Evolutionary conservation across 2,888 invertebrate species (phyloP), one percentile per base, ranked within the genome.

Genomic region (Lithophane semibrunnea): DNA sequence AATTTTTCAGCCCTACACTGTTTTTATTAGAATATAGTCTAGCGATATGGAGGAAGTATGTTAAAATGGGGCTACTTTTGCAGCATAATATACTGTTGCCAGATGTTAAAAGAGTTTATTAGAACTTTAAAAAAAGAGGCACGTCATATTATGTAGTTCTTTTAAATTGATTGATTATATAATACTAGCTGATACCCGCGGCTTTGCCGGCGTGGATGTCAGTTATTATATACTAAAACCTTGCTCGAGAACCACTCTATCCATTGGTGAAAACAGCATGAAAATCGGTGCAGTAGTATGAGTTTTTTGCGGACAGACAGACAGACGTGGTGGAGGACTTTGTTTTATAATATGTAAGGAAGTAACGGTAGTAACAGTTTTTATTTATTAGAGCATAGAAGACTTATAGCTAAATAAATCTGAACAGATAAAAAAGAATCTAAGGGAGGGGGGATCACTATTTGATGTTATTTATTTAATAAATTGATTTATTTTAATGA

Each of bases 21-120:
- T 76, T 72, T 79, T 37, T 37, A 37, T 82, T 82, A 84, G 80
- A 74, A 71, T 74, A 83, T 29, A 68, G n/a, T 63, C 61, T 58
- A 47, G 80, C 49, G 16, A 68, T 68, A 69, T 54, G 13, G 24
- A 18, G 16, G 37, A 47, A 66, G n/a, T 61, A 18, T 81, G 75
- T 61, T 74, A 66, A 75, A 66, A 61, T 60, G 60, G 21, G 21
- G 29, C 21, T 29, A 54, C 52, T 74, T 74, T 60, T 29, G 8
- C 18, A 58, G 18, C 3, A 9, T 77, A 67, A 67, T 52, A n/a
- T 42, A 24, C 5, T 58, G 18, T 24, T 49, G 16, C 13, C 7
- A 58, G 4, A 49, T 21, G n/a, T 16, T 16, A 12, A 47, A 37
- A 21, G 37, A 47, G 68, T 79, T 29, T 12, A 56, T 56, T 3